Conservation (phyloP, 92 coral and sea anemone species). For the Muricea muricata region DNA sequence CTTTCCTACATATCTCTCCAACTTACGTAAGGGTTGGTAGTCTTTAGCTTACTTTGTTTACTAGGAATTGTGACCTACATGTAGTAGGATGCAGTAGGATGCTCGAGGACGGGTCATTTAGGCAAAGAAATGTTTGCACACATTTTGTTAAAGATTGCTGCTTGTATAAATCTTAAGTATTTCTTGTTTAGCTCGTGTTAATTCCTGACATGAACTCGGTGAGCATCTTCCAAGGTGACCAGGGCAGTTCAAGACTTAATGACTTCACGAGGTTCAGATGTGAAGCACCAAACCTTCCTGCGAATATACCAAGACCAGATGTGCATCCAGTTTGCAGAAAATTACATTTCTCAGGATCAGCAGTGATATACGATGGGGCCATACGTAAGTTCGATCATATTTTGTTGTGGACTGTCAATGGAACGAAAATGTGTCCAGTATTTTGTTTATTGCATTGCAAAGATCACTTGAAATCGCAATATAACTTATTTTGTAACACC, state of each 20-base stretch:
- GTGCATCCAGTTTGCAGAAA: conserved; percentile 77
- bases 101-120: too few species aligned
- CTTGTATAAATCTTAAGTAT: not conserved
- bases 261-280: conserved; percentile 72
- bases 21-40: too few species aligned
- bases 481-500: too few species aligned
- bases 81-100: too few species aligned
- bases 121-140: too few species aligned
- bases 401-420: not conserved
- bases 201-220: conserved; percentile 74
- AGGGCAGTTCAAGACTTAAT: conserved; percentile 66
- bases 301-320: conserved; percentile 68
- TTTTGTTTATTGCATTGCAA: too few species aligned
- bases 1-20: too few species aligned
- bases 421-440: too few species aligned
- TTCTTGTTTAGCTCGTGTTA: conserved; percentile 70
- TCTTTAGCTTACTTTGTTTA: too few species aligned
- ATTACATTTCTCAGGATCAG: conserved; percentile 82
- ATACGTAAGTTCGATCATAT: conserved; percentile 82
- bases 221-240: conserved; percentile 83
- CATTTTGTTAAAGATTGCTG: too few species aligned
- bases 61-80: too few species aligned
- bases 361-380: conserved; percentile 91
- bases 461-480: too few species aligned
- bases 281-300: conserved; percentile 57